Evolutionary conservation across 2,797 vertebrate genomes (phyloP).

Genomic region (Acestrorhynchus altus): DNA sequence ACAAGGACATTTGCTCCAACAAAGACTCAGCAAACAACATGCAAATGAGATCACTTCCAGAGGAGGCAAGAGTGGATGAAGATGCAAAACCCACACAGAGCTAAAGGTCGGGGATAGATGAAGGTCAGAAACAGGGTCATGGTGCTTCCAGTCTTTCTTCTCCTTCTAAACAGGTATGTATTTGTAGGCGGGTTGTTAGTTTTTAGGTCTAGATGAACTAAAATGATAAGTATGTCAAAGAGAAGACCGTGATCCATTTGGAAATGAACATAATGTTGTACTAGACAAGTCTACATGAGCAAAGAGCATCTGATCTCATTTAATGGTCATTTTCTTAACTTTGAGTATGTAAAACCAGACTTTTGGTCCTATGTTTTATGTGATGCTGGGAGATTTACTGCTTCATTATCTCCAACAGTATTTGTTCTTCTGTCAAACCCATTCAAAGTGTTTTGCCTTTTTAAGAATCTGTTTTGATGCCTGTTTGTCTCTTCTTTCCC

Average conservation of each 20-base stretch:
- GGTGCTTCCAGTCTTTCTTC: neutral
- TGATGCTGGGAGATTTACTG: conserved; percentile 3
- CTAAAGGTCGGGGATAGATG: conserved; percentile 8
- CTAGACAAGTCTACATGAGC: too few relatives aligned
- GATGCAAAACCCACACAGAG: conserved; percentile 9
- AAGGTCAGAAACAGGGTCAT: conserved; percentile 24
- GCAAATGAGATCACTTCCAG: conserved; percentile 15
- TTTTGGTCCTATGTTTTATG: conserved; percentile 5
- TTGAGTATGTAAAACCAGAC: conserved; percentile 28
- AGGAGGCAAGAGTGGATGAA: conserved; percentile 12
- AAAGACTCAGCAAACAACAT: conserved; percentile 23
- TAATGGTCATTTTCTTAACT: conserved; percentile 2
- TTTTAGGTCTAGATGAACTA: neutral
- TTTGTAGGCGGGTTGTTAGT: conserved; percentile 12
- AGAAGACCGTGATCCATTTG: neutral
- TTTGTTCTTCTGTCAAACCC: conserved; percentile 1
- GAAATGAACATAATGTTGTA: too few relatives aligned
- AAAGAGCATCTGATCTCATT: neutral
- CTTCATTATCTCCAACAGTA: neutral
- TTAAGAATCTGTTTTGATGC: neutral
- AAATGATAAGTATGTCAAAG: conserved; percentile 35
- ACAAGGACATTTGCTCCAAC: conserved; percentile 9
- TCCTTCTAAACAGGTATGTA: conserved; percentile 1
- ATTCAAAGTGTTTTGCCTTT: neutral
- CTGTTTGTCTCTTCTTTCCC: too few relatives aligned